Evolutionary conservation across 2,888 invertebrate species (phyloP), one percentile per base, ranked within the genome.

Genomic region (Cosmia pyralina): DNA sequence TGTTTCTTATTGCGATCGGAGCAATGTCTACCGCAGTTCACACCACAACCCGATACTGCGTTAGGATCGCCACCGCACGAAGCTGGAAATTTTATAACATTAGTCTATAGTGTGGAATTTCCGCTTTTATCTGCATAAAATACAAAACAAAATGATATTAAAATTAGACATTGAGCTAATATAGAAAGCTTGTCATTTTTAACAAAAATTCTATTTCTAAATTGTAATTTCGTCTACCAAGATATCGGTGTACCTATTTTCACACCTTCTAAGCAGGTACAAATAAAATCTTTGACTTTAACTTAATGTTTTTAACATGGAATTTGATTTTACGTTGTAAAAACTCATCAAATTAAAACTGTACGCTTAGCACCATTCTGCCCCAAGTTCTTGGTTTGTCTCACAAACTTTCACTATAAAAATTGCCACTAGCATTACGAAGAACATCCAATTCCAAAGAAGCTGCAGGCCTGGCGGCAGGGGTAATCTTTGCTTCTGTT

Each of bases 1-100:
- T 79, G 52, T 28, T 75, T 73, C 2, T 76, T 73, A 34, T 66
- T 69, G 8, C 82, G 66, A 63, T 89, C 82, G 13, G 82, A 82
- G 65, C 91, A 90, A 46, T 59, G 81, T 65, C 69, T 84, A 6
- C 79, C 75, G 41, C 89, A 38, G 28, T 28, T 28, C 28, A 28
- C 28, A 28, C 28, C 28, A 28, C 28, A 3, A n/a, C 28, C 28
- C 41, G 78, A 77, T 62, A 46, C 17, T 8, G 86, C 88, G 60
- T 88, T 84, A 7, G 60, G 58, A 74, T 89, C 89, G 17, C 87
- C 87, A 48, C 85, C 82, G 41, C 87, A 90, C 6, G 77, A 79
- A 7, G 83, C 90, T 90, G 52, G 1, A 74, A 68, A 28, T 28
- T 17, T 8, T 41, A 57, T 48, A 41, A 48, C 8, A 72, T 57